Conservation (phyloP, 2,888 invertebrate genomes). For the Chalcis sispes region DNA sequence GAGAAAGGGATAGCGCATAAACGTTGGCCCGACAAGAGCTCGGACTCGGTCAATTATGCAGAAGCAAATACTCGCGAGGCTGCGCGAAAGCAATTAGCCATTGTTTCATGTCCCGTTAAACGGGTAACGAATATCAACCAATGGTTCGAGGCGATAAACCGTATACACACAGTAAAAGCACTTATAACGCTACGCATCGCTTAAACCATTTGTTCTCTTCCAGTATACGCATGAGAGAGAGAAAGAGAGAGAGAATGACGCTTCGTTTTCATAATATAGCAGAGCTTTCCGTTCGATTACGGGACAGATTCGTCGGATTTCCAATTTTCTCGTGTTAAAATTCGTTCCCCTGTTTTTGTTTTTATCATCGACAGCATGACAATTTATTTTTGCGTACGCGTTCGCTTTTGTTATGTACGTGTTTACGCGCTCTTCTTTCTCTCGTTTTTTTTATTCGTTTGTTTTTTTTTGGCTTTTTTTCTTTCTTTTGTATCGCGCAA, state of each 20-base stretch:
- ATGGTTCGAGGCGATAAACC: conserved; percentile 11
- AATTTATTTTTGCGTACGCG: neutral
- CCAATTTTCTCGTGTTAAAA: neutral
- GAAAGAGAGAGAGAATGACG: conserved; percentile 7
- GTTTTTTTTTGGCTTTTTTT: neutral
- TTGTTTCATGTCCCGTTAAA: conserved; percentile 61
- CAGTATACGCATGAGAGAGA: too few relatives aligned
- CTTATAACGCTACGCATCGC: neutral
- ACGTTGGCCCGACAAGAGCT: neutral
- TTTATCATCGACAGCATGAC: neutral
- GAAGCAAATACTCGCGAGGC: conserved; percentile 62
- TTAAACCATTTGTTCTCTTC: conserved; percentile 18
- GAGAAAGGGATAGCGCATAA: too few relatives aligned
- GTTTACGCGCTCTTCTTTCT: neutral
- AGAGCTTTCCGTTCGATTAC: neutral
- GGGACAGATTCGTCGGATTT: neutral
- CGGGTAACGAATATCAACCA: conserved; percentile 57
- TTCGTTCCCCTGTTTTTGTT: neutral
- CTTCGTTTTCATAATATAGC: too few relatives aligned
- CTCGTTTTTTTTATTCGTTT: neutral
- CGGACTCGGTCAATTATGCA: conserved; percentile 68
- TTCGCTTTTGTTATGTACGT: neutral
- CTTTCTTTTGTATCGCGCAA: neutral
- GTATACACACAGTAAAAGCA: neutral
- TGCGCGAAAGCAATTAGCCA: conserved; percentile 62